A percentile compares a stretch with the other conserved stretches of the same genome.
Conservation (phyloP, 2,113 vertebrate species). For the Camelus bactrianus region DNA sequence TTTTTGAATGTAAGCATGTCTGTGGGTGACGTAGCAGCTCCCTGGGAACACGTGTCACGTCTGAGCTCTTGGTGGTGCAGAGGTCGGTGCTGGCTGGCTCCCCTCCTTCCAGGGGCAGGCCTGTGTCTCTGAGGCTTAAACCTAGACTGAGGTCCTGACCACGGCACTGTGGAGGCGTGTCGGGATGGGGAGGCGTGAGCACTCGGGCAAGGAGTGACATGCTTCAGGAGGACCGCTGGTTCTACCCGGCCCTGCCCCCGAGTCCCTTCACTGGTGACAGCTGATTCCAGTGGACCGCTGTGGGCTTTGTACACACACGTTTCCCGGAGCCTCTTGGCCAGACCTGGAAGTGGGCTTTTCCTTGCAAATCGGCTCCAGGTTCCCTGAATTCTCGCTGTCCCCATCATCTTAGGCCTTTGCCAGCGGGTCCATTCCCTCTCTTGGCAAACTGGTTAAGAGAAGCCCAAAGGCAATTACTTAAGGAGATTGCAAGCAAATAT, state of each 20-base stretch:
- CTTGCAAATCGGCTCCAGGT: not conserved
- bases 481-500: not conserved
- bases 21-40: not conserved
- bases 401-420: not conserved
- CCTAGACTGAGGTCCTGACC: not conserved
- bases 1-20: not conserved
- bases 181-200: not conserved
- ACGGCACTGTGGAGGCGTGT: not conserved
- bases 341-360: constrained; percentile 10
- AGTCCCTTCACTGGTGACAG: not conserved
- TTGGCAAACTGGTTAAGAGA: not conserved
- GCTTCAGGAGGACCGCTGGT: not conserved
- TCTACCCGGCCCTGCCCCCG: not conserved
- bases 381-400: not conserved
- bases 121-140: not conserved
- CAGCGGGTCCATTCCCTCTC: not conserved
- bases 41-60: not conserved
- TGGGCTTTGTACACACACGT: not conserved
- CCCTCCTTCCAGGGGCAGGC: not conserved
- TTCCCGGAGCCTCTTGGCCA: constrained; percentile 12
- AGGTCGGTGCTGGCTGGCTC: not conserved
- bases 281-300: not conserved
- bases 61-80: not conserved
- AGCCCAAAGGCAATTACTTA: not conserved
- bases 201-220: not conserved